Evolutionary conservation across 2,888 invertebrate genomes (phyloP).

Genomic region (Thereva nobilitata): DNA sequence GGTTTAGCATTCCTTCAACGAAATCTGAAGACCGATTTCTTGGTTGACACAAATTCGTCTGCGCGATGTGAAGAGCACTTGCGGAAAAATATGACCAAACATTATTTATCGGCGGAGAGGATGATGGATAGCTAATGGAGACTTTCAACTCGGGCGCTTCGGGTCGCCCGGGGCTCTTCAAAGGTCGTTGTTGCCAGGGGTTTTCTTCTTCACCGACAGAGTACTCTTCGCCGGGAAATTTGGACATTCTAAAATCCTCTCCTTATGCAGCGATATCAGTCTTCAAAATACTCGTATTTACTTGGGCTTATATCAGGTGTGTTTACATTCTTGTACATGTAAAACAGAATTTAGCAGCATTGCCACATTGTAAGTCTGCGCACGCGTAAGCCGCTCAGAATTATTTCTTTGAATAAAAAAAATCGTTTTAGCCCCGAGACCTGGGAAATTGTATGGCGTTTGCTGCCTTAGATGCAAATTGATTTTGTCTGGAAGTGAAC

Average conservation of each 20-base stretch:
- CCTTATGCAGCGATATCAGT: too few species aligned
- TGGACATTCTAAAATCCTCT: too few species aligned
- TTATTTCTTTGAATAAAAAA: too few species aligned
- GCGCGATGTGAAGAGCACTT: too few species aligned
- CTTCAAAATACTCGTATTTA: not conserved
- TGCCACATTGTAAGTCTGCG: too few species aligned
- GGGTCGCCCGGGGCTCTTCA: not conserved
- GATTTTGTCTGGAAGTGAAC: slow-evolving; percentile 9
- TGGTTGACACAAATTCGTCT: too few species aligned
- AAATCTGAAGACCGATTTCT: too few species aligned
- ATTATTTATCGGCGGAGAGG: too few species aligned
- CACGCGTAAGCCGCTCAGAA: too few species aligned
- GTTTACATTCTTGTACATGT: not conserved
- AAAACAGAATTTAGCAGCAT: not conserved
- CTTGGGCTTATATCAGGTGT: not conserved
- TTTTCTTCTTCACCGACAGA: not conserved
- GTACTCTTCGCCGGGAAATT: not conserved
- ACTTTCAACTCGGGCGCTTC: slow-evolving; percentile 9
- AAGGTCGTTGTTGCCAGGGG: not conserved
- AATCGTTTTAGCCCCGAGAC: not conserved
- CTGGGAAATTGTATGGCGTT: slow-evolving; percentile 5
- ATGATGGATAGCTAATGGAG: too few species aligned
- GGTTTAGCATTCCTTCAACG: too few species aligned
- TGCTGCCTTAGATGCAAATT: slow-evolving; percentile 18
- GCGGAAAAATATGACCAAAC: too few species aligned